Evolutionary conservation across 1,140 invertebrate species (phyloP), one percentile per base, ranked within the genome.

Genomic region (Drosophila hydei): DNA sequence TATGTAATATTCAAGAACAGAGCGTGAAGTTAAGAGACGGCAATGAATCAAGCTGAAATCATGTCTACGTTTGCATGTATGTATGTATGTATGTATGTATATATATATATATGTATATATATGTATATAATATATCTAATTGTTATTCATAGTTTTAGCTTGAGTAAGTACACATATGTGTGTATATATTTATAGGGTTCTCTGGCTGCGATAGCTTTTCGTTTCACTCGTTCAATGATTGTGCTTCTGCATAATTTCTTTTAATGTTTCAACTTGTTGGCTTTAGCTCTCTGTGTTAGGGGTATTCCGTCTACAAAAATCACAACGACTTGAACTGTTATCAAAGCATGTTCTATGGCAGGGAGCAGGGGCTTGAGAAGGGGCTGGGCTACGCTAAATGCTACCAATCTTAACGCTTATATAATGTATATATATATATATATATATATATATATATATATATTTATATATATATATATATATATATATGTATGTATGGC

Each of bases 151-250:
- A n/a, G n/a, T n/a, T n/a, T n/a, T n/a, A n/a, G n/a, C n/a, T n/a
- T n/a, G n/a, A n/a, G n/a, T n/a, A n/a, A n/a, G n/a, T n/a, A n/a
- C n/a, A n/a, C n/a, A n/a, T n/a, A n/a, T 43, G 25, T 51, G 3
- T 56, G n/a, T 25, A 25, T 45, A 51, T 48, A 61, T 52, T 30
- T 67, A 40, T 38, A 67, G 36, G 69, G 52, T 47, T 72, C 23
- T 67, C 62, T 54, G 54, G 67, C 78, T 77, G 74, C 62, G 25
- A 50, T 60, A 55, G 14, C 47, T 43, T 30, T 33, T 60, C 72
- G 54, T 76, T 84, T 84, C 79, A 79, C 79, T 84, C 79, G 72
- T 63, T 81, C 40, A 70, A 81, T 87, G 81, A 87, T 87, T 87
- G 81, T 87, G 81, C 81, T 81, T 77, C 71, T 77, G 81, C 81